Evolutionary conservation across 2,797 vertebrate species (phyloP).

Genomic region (Odontamblyopus lacepedii): DNA sequence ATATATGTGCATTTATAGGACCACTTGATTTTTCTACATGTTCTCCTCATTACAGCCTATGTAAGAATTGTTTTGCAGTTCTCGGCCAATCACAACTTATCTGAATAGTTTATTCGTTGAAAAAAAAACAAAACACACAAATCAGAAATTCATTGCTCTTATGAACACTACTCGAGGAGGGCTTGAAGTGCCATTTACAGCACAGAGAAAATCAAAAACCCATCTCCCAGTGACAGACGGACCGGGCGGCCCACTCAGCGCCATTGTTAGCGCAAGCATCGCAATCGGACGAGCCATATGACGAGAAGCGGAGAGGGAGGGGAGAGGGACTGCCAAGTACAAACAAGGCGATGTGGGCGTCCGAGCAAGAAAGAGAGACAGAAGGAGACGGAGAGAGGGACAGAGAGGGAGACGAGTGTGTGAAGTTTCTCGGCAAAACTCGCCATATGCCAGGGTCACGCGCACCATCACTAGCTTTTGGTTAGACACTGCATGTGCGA

Average conservation of each 20-base stretch:
- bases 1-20: too few species aligned
- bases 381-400: constrained; percentile 10
- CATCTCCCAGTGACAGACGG: constrained; percentile 5
- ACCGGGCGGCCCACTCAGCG: constrained; percentile 58
- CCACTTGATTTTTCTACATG: too few species aligned
- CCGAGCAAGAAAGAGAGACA: constrained; percentile 41
- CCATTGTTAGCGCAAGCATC: constrained; percentile 62
- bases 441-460: constrained; percentile 69
- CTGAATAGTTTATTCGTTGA: not conserved
- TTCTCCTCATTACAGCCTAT: too few species aligned
- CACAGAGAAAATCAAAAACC: not conserved
- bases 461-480: constrained; percentile 63
- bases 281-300: constrained; percentile 64
- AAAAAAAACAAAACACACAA: not conserved
- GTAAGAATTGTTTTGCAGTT: not conserved
- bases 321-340: constrained; percentile 50
- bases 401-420: constrained; percentile 22
- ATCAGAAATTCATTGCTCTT: not conserved
- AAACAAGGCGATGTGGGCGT: constrained; percentile 49
- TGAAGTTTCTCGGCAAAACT: constrained; percentile 59
- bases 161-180: not conserved
- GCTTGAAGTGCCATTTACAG: not conserved
- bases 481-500: constrained; percentile 20
- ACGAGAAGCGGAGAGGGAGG: constrained; percentile 36
- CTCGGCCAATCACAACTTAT: not conserved